Percentiles rank a stretch among this genome's conserved stretches.
These are phyloP conservation scores for Porites evermanni DNA, from an alignment of 92 coral and sea anemone species.

Conservation along the genomic window DNA sequence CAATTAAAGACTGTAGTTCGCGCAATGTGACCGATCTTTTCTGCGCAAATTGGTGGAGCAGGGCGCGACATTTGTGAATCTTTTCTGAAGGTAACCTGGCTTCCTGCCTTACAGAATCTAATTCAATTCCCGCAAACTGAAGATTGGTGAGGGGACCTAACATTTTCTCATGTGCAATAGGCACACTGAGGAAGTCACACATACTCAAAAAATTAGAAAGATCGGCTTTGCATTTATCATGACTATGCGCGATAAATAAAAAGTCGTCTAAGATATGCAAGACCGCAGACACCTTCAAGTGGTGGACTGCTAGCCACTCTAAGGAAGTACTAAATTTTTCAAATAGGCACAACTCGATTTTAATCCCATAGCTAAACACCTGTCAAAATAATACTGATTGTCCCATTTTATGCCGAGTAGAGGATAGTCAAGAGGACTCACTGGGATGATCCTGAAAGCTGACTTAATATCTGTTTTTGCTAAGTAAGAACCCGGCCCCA, in stretches of 20 bases:
- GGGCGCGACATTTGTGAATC: constrained; percentile 40
- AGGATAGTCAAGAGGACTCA: not conserved
- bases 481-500: constrained; percentile 14
- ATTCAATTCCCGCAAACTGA: constrained; percentile 42
- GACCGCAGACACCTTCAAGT: constrained; percentile 21
- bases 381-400: constrained; percentile 48
- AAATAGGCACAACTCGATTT: constrained; percentile 1
- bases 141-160: constrained; percentile 25
- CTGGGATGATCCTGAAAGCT: not conserved
- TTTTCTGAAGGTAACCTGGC: too few relatives aligned
- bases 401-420: constrained; percentile 8
- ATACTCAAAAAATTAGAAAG: constrained; percentile 29
- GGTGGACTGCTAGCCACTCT: constrained; percentile 24
- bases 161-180: constrained; percentile 44
- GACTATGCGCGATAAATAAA: constrained; percentile 19
- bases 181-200: constrained; percentile 51
- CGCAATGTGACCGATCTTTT: constrained; percentile 43
- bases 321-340: constrained; percentile 22
- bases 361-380: constrained; percentile 37
- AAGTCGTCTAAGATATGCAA: constrained; percentile 57
- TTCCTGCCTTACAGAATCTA: constrained; percentile 28
- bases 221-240: not conserved
- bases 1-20: constrained; percentile 60
- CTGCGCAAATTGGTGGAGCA: constrained; percentile 13
- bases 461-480: constrained; percentile 49